phyloP scores from a whole-genome alignment of 1,140 invertebrate species.

The Lutraria rhynchaena region DNA sequence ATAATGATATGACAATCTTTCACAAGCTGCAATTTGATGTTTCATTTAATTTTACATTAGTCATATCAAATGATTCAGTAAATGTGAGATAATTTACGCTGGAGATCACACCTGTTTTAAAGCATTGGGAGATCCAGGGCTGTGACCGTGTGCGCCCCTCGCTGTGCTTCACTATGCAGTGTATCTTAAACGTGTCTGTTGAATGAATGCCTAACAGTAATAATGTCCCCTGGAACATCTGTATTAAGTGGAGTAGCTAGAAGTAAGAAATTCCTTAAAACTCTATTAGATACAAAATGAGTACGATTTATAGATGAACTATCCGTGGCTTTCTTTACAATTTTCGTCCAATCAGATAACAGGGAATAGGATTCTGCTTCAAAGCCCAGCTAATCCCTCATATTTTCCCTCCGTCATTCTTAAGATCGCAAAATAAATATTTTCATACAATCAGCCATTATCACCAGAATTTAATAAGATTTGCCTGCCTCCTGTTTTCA shows the following conservation, averaged over 20 bases:
- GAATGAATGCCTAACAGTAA: too few relatives aligned
- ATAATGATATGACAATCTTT: not conserved
- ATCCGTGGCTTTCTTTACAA: conserved; percentile 19
- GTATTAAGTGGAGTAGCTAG: too few relatives aligned
- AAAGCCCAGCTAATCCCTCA: conserved; percentile 42
- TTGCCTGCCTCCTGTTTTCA: conserved; percentile 52
- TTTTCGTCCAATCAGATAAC: conserved; percentile 52
- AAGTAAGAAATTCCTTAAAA: too few relatives aligned
- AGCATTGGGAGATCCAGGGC: too few relatives aligned
- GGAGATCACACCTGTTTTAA: too few relatives aligned
- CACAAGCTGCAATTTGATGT: not conserved
- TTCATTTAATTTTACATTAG: too few relatives aligned
- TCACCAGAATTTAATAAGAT: conserved; percentile 61
- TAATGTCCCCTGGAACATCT: too few relatives aligned
- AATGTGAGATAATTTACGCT: too few relatives aligned
- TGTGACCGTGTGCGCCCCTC: too few relatives aligned
- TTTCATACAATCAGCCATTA: conserved; percentile 62
- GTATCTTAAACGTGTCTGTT: too few relatives aligned
- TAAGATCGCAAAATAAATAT: conserved; percentile 59
- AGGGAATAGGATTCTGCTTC: conserved; percentile 46
- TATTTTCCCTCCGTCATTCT: conserved; percentile 54
- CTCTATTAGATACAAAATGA: conserved; percentile 2
- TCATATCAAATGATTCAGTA: too few relatives aligned
- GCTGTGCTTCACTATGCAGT: too few relatives aligned
- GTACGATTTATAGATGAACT: conserved; percentile 30